Base-by-base conservation (phyloP, 2,888 invertebrate species). In the Hedya salicella region DNA sequence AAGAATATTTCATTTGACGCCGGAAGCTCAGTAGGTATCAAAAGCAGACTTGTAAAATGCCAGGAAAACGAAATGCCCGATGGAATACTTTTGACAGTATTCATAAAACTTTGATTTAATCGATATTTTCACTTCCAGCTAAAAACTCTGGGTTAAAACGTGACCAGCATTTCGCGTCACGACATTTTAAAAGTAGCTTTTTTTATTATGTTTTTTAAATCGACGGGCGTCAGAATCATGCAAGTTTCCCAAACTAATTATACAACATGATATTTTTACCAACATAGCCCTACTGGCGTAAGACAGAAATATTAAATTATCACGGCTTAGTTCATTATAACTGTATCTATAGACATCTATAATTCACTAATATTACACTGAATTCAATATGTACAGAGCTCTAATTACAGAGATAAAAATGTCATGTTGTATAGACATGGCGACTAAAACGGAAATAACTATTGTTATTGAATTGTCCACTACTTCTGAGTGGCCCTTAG, bases 241-340 rank as follows among this genome's bases (percentile, higher is more conserved):
- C 2, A 17, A 21, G 25, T 25, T 30, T 56, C 56, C 17, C 11
- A 19, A 32, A 42, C 36, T 25, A 30, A 9, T 25, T 42, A 64
- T 52, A 64, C 64, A 57, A 64, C 42, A 52, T 46, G 59, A 64
- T 9, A n/a, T 59, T 57, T 59, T 64, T 59, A 59, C 52, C 52
- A 21, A 57, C n/a, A 17, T 54, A 13, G 40, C n/a, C 25, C 50
- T 42, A 50, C 16, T 46, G 49, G 44, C 9, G 32, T 46, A 46
- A 32, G 44, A 53, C 19, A 14, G 44, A 19, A 52, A 16, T 11
- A 44, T 53, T 53, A 36, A 54, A 17, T 21, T 25, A 21, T 36
- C 52, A 14, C 21, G 36, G 53, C 46, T 30, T 53, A 57, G 52
- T 42, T 30, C 14, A 44, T 36, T 44, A 44, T 14, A 30, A 53